A percentile compares a stretch with the other conserved stretches of the same genome.
These are phyloP conservation scores for Rallus crepitans DNA, from an alignment of 2,797 vertebrate genomes.

Conservation along the genomic window DNA sequence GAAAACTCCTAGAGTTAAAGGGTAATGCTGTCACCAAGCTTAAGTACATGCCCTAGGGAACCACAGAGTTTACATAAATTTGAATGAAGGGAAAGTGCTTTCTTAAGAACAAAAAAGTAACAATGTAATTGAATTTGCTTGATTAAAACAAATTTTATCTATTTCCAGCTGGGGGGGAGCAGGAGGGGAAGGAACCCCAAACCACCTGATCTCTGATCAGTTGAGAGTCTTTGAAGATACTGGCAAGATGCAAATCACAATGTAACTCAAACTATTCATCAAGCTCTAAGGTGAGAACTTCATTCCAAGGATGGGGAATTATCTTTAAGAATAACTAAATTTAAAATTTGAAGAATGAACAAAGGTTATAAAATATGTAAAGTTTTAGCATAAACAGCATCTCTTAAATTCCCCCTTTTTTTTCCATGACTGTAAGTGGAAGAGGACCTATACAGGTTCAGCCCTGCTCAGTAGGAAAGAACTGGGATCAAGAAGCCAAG, in stretches of 20 bases:
- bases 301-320: constrained; percentile 38
- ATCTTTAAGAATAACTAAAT: constrained; percentile 3
- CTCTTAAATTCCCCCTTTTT: neutral
- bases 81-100: neutral
- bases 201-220: neutral
- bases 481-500: neutral
- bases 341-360: constrained; percentile 24
- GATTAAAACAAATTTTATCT: constrained; percentile 68
- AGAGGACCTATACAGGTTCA: neutral
- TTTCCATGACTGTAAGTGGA: neutral
- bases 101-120: constrained; percentile 43
- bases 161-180: no score
- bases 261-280: constrained; percentile 36
- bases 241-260: constrained; percentile 9
- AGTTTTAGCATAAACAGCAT: neutral
- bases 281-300: constrained; percentile 13
- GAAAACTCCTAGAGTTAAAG: neutral
- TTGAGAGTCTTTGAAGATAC: constrained; percentile 20
- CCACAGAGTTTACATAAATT: constrained; percentile 2
- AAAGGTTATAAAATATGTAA: constrained; percentile 9
- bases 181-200: no score
- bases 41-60: neutral
- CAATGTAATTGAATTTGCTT: constrained; percentile 12
- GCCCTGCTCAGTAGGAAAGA: neutral
- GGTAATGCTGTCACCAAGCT: neutral